Evolutionary conservation across 2,888 invertebrate genomes (phyloP).

Genomic region (Eulithis testata): DNA sequence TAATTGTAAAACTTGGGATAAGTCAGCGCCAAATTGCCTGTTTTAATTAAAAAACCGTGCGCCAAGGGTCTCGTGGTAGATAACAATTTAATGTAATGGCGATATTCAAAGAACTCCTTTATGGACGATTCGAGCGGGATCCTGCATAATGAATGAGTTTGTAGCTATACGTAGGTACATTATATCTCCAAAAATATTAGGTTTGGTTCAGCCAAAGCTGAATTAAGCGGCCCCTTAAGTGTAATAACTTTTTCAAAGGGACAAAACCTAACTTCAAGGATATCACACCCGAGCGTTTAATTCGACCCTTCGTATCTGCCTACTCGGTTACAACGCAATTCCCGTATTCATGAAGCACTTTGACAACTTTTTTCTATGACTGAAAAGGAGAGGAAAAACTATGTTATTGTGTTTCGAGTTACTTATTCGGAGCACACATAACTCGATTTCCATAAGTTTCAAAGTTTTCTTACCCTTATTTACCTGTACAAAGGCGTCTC

Average conservation of each 20-base stretch:
- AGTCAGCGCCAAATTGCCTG: slow-evolving; percentile 71
- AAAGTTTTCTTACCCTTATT: slow-evolving; percentile 62
- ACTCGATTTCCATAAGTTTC: slow-evolving; percentile 66
- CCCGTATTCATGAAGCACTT: slow-evolving; percentile 54
- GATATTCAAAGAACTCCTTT: slow-evolving; percentile 72
- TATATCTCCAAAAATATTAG: slow-evolving; percentile 37
- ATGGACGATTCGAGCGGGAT: slow-evolving; percentile 64
- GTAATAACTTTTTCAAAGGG: slow-evolving; percentile 45
- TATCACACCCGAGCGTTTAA: slow-evolving; percentile 45
- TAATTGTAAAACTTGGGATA: slow-evolving; percentile 68
- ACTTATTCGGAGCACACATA: slow-evolving; percentile 65
- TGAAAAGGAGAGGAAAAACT: slow-evolving; percentile 48
- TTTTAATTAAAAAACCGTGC: slow-evolving; percentile 77
- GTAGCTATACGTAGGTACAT: slow-evolving; percentile 41
- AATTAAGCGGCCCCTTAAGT: slow-evolving; percentile 40
- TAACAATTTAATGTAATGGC: slow-evolving; percentile 77
- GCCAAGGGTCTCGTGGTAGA: slow-evolving; percentile 67
- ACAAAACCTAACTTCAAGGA: slow-evolving; percentile 43
- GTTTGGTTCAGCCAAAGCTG: slow-evolving; percentile 38
- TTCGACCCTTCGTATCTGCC: slow-evolving; percentile 41
- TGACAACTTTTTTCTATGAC: slow-evolving; percentile 49
- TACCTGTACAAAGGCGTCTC: slow-evolving; percentile 56
- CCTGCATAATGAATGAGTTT: slow-evolving; percentile 69
- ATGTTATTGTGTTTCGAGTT: slow-evolving; percentile 54
- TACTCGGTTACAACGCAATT: slow-evolving; percentile 42